A percentile compares a stretch with the other conserved stretches of the same genome.
These are phyloP conservation scores for Bolinopsis microptera DNA, from an alignment of 37 sponge, comb jelly and placozoan genomes.

Conservation along the genomic window DNA sequence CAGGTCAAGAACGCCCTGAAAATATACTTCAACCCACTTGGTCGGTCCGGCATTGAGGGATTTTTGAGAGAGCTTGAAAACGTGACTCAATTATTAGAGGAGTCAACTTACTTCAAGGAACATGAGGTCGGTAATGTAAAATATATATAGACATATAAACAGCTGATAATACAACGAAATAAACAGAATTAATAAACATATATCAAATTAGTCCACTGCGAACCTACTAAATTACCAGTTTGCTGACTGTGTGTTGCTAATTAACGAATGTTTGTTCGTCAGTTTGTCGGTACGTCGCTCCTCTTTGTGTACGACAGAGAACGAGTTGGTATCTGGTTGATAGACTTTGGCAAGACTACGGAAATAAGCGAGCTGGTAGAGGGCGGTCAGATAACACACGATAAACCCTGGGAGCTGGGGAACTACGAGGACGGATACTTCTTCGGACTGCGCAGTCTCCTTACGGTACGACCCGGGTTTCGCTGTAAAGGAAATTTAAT, in stretches of 20 bases:
- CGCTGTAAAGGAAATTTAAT: too few species aligned
- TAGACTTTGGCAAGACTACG: slow-evolving; percentile 29
- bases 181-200: too few species aligned
- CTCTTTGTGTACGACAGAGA: slow-evolving; percentile 18
- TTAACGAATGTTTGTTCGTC: background rate
- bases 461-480: too few species aligned
- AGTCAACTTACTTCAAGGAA: slow-evolving; percentile 45
- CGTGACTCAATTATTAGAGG: slow-evolving; percentile 24
- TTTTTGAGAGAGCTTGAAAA: background rate
- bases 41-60: slow-evolving; percentile 2
- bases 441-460: background rate
- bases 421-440: slow-evolving; percentile 50
- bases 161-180: too few species aligned
- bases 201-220: too few species aligned
- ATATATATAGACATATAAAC: too few species aligned
- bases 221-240: too few species aligned
- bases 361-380: slow-evolving; percentile 28
- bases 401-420: slow-evolving; percentile 41
- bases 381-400: slow-evolving; percentile 39
- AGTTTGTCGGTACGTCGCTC: slow-evolving; percentile 39
- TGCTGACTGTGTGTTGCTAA: too few species aligned
- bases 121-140: slow-evolving; percentile 21
- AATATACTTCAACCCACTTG: slow-evolving; percentile 26
- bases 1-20: slow-evolving; percentile 49
- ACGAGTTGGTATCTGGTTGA: slow-evolving; percentile 24